phyloP scores from a whole-genome alignment of 2,797 vertebrate genomes.

The Pseudocheirus occidentalis region DNA sequence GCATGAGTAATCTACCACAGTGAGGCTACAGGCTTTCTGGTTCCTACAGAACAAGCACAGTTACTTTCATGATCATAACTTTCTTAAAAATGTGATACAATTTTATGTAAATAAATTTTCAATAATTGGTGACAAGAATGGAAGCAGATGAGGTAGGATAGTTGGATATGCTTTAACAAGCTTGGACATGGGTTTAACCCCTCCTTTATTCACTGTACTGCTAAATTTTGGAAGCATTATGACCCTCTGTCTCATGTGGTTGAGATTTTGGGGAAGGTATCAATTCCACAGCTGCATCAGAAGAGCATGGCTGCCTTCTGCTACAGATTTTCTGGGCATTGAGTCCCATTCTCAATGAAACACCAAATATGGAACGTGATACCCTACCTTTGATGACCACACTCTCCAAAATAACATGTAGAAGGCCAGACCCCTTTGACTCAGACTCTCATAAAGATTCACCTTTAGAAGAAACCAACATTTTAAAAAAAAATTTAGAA shows the following conservation, averaged over 20 bases:
- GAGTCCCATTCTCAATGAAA: background rate
- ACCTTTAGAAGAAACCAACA: background rate
- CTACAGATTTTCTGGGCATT: no score
- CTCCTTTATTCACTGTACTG: background rate
- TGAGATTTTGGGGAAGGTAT: background rate
- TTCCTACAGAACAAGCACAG: background rate
- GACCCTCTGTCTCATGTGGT: background rate
- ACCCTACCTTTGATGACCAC: background rate
- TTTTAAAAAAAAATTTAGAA: background rate
- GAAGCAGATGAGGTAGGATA: background rate
- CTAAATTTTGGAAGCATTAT: background rate
- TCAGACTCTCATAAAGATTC: background rate
- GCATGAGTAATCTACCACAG: background rate
- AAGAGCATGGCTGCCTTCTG: background rate
- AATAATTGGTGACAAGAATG: background rate
- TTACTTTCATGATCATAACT: background rate
- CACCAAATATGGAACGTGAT: background rate
- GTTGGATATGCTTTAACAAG: background rate
- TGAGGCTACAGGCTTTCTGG: background rate
- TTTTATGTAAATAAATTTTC: background rate
- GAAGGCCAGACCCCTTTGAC: background rate
- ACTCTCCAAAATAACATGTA: background rate
- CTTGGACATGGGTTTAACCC: background rate
- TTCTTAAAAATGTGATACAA: background rate
- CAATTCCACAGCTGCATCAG: background rate